A percentile compares a stretch with the other conserved stretches of the same genome.
Conservation (phyloP, 2,113 vertebrate genomes). For the Etheostoma spectabile region DNA sequence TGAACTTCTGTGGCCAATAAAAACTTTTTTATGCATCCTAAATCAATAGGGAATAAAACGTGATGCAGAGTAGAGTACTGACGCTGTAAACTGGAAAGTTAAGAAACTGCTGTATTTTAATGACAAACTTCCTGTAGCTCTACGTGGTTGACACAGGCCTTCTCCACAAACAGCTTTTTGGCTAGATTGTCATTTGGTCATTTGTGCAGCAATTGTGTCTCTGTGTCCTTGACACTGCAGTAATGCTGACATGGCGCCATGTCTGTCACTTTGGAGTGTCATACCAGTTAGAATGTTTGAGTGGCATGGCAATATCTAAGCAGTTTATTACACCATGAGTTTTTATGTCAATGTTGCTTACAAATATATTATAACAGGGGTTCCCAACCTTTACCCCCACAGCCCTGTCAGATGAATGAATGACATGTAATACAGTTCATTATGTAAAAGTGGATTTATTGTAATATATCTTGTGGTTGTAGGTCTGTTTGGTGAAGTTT, state of each 20-base stretch:
- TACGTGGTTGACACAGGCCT: not conserved
- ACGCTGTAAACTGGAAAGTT: not conserved
- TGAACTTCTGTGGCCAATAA: slow-evolving; percentile 29
- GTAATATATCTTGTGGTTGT: not conserved
- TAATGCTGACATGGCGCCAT: not conserved
- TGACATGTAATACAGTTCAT: not conserved
- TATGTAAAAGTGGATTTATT: not conserved
- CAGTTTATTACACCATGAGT: not conserved
- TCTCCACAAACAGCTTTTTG: not conserved
- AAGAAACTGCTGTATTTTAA: slow-evolving; percentile 10
- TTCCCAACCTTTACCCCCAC: not conserved
- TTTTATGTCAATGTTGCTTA: not conserved
- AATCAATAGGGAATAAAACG: slow-evolving; percentile 24
- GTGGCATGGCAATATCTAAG: not conserved
- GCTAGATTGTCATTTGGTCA: not conserved
- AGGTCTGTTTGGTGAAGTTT: not conserved
- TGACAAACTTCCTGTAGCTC: not conserved
- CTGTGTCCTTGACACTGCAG: not conserved
- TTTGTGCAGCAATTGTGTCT: not conserved
- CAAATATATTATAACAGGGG: not conserved
- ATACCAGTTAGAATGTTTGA: not conserved
- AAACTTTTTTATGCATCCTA: slow-evolving; percentile 37
- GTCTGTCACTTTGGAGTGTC: not conserved
- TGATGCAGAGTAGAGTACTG: not conserved
- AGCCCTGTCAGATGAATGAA: not conserved